Percentiles rank a stretch among this genome's conserved stretches.
Conservation (phyloP, 2,797 vertebrate species). For the Pyrrhura leucotis region DNA sequence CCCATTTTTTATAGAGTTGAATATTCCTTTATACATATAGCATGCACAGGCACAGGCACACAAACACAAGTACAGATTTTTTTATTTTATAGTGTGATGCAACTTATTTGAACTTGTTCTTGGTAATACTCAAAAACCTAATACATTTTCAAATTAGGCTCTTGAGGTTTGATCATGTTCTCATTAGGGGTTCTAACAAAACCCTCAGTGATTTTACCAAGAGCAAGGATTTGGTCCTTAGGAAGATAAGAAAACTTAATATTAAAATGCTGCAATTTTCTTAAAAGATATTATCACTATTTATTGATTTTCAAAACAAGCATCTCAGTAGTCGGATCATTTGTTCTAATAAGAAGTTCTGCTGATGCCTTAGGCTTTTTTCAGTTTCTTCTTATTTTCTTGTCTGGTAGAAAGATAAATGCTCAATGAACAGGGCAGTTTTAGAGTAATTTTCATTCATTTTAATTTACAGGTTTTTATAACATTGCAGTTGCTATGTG, state of each 20-base stretch:
- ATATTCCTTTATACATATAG: background rate
- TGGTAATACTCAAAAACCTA: background rate
- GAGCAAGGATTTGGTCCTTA: background rate
- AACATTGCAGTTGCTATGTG: constrained; percentile 28
- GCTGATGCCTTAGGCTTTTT: background rate
- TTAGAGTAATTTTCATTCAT: constrained; percentile 58
- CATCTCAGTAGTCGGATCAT: background rate
- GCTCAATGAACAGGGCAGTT: constrained; percentile 1
- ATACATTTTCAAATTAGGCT: background rate
- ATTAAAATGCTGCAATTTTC: background rate
- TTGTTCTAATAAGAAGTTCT: constrained; percentile 32
- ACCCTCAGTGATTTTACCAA: background rate
- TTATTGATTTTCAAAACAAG: constrained; percentile 29
- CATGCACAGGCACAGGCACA: background rate
- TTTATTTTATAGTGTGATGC: background rate
- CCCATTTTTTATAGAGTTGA: background rate
- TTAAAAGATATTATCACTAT: background rate
- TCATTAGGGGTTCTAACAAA: background rate
- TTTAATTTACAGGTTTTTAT: constrained; percentile 45
- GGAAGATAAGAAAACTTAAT: constrained; percentile 19
- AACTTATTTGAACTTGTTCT: constrained; percentile 17
- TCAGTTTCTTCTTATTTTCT: constrained; percentile 29
- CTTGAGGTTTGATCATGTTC: background rate
- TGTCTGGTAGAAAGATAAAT: constrained; percentile 23
- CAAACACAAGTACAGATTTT: background rate